These are phyloP conservation scores for Pocillopora grandis DNA, from an alignment of 92 coral and sea anemone species.

Conservation along the genomic window DNA sequence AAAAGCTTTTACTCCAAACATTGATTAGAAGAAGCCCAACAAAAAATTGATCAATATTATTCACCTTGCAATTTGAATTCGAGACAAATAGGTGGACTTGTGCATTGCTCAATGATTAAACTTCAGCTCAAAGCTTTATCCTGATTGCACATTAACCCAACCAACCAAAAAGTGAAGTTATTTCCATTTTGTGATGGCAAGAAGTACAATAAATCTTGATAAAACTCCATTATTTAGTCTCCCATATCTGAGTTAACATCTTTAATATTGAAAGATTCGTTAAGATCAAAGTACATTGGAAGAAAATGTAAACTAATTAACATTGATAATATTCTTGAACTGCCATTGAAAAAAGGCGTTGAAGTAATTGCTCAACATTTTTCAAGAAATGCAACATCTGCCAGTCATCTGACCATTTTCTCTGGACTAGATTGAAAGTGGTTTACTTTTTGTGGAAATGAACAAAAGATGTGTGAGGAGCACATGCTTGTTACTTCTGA, in stretches of 20 bases:
- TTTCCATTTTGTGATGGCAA: not conserved
- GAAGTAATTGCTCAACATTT: not conserved
- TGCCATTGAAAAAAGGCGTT: not conserved
- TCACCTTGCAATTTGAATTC: too few species aligned
- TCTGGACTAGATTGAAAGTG: not conserved
- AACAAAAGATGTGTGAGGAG: conserved; percentile 6
- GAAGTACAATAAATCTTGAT: not conserved
- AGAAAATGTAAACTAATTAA: not conserved
- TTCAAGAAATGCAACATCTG: conserved; percentile 9
- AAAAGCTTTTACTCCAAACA: too few species aligned
- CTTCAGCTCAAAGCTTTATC: too few species aligned
- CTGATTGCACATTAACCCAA: not conserved
- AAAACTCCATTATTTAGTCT: not conserved
- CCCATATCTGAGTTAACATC: not conserved
- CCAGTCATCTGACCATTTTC: not conserved
- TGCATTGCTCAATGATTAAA: too few species aligned
- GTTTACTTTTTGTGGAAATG: not conserved
- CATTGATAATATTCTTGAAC: not conserved
- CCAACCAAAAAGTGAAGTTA: not conserved
- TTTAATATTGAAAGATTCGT: not conserved
- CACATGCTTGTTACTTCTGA: not conserved
- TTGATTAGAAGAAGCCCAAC: too few species aligned
- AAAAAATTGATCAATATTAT: too few species aligned
- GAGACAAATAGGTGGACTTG: too few species aligned
- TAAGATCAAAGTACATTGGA: not conserved